Base-by-base conservation (phyloP, 2,888 invertebrate species). In the Amiota minor region DNA sequence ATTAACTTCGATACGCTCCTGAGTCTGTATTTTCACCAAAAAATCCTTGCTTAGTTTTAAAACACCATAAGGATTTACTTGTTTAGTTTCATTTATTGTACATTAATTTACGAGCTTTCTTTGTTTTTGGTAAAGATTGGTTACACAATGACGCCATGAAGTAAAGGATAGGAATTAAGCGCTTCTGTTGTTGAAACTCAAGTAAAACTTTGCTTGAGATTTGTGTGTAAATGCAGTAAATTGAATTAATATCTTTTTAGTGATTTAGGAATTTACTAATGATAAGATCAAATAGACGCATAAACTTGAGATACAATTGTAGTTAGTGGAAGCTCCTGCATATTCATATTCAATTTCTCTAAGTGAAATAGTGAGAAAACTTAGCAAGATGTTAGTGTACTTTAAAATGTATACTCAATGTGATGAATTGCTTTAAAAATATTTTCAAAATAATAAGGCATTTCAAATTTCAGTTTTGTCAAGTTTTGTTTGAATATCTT, bases 221-320 rank as follows among this genome's bases (percentile, higher is more conserved):
- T 59, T 16, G 20, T 18, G 20, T 59, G 53, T 50, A 50, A 35
- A 35, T 62, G 12, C 14, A 35, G 35, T 35, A 62, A 62, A 62
- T 62, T 62, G 62, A 62, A 62, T 62, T 62, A 14, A 68, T 68
- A 68, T 50, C 20, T 35, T 35, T 35, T 50, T 16, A 23, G 46
- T 46, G 46, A 23, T 49, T 49, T 67, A 50, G 12, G 47, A 16
- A 50, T 67, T 49, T 20, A 62, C 12, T 20, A 59, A 35, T 35
- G 70, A 70, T 70, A 56, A 70, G 16, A 70, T 70, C 70, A 56
- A 56, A 55, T 55, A 70, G 70, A 70, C 70, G 45, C 56, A 70
- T 70, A 70, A 70, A 70, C 16, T 69, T 55, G 23, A 14, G 23
- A 14, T 50, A n/a, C n/a, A n/a, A 50, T n/a, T 9, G 12, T 50